Conservation (phyloP, 2,113 vertebrate species). For the Hemicordylus capensis region DNA sequence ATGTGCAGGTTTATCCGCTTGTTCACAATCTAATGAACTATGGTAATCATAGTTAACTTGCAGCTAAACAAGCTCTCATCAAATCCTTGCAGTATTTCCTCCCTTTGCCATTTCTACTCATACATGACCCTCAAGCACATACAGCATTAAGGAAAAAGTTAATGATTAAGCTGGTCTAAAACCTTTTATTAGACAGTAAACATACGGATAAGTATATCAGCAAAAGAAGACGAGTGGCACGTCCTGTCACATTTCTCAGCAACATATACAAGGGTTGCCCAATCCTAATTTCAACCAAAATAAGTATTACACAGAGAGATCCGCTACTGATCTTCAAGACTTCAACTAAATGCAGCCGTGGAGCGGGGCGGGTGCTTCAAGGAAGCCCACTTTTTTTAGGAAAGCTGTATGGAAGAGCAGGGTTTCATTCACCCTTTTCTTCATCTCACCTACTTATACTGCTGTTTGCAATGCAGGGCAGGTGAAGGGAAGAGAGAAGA, state of each 20-base stretch:
- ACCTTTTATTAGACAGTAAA: not conserved
- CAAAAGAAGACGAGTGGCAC: not conserved
- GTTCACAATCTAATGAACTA: no score
- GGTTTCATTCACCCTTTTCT: not conserved
- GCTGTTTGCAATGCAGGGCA: not conserved
- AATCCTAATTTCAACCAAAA: not conserved
- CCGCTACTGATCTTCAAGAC: not conserved
- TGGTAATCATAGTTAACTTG: no score
- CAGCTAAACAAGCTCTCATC: not conserved
- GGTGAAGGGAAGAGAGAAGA: no score
- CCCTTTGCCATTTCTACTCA: not conserved
- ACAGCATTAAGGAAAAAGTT: constrained; percentile 27
- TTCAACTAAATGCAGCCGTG: no score
- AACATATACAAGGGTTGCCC: not conserved
- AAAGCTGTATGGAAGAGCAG: not conserved
- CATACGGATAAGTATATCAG: constrained; percentile 8
- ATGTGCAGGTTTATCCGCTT: no score
- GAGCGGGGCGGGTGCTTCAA: no score
- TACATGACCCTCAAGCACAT: not conserved
- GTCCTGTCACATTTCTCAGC: not conserved
- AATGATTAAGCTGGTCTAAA: constrained; percentile 49
- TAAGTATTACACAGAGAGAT: not conserved
- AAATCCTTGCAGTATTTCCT: not conserved
- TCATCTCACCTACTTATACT: not conserved
- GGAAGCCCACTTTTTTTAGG: not conserved